A percentile compares a stretch with the other conserved stretches of the same genome.
Evolutionary conservation across 2,113 vertebrate species (phyloP).

Genomic region (Brienomyrus longianalis): DNA sequence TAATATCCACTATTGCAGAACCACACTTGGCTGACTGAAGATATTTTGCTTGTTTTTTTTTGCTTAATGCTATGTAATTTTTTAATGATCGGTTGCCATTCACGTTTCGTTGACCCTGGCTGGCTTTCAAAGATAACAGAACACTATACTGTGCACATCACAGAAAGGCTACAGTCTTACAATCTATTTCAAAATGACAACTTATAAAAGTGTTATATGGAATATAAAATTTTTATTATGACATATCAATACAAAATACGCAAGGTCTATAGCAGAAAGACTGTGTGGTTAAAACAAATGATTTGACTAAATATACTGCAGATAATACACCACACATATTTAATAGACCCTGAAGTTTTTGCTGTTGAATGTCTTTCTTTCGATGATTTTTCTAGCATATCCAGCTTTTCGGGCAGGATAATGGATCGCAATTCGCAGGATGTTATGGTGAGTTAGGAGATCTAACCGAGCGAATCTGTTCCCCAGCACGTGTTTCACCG

Average conservation of each 20-base stretch:
- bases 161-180: background rate
- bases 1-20: background rate
- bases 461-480: background rate
- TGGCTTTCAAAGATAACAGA: background rate
- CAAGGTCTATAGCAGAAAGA: background rate
- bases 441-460: background rate
- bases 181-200: background rate
- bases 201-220: background rate
- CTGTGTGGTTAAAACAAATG: background rate
- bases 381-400: background rate
- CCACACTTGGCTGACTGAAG: too few species aligned
- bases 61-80: background rate
- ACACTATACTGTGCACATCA: background rate
- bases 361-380: background rate
- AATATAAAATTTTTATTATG: background rate
- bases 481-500: background rate
- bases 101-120: background rate
- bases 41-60: background rate
- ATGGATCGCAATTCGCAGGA: background rate
- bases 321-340: background rate
- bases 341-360: background rate
- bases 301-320: background rate
- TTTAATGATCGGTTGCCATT: background rate
- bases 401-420: background rate
- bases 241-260: background rate